Base-by-base conservation (phyloP, 2,888 invertebrate genomes). In the Imbricaverruca yamaguchii region DNA sequence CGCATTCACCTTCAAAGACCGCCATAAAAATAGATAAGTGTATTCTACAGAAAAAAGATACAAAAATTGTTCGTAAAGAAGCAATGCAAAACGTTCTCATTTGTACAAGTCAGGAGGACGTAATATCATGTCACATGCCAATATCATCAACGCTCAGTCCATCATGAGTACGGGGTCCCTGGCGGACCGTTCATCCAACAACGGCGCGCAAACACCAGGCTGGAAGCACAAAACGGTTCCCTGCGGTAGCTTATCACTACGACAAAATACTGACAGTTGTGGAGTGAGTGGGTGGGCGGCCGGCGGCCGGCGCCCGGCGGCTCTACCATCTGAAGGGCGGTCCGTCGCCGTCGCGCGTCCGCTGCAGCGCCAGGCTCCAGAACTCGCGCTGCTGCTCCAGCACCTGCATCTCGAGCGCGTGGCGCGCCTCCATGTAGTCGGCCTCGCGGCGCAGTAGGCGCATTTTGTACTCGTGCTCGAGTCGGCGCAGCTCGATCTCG, bases 391-490 rank as follows among this genome's bases (percentile, higher is more conserved):
- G 79, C 57, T 79, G 79, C 57, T 79, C 57, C 13, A 79, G 79
- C 79, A 79, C 79, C 57, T 79, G 57, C 79, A 79, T 79, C 79
- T 79, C n/a, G 4, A 79, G 79, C 57, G 23, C 25, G 79, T 79
- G 79, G n/a, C 57, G 79, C 79, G 79, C 79, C 57, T 57, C 57
- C 79, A 79, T 57, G 57, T 15, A 57, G 2, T 79, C 79, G 57
- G 79, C 79, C 79, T 79, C 79, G 13, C 25, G 56, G 0, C 57
- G 56, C 57, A 79, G 23, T 57, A 79, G 79, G 23, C 79, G 56
- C 79, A 79, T 79, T n/a, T 59, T 56, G 23, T 23, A 59, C 79
- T 79, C 79, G 57, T 79, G 79, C 79, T 79, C 79, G 23, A 59
- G 23, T 23, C 57, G 79, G 23, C 79, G 56, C 79, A 79, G 79